These are phyloP conservation scores for Microcebus ravelobensis DNA, from an alignment of 2,113 vertebrate genomes.

Conservation along the genomic window DNA sequence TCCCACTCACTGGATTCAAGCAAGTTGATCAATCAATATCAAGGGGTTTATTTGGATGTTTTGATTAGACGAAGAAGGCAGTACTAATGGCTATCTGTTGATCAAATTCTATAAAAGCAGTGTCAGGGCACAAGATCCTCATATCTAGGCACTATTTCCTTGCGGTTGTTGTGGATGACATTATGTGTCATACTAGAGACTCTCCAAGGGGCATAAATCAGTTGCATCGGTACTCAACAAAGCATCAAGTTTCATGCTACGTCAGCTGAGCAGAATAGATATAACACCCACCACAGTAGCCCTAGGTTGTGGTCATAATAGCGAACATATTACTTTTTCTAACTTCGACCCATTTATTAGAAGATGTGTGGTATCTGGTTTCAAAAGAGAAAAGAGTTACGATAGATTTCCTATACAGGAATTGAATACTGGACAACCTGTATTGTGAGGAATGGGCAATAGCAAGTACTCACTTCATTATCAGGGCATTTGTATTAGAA, in stretches of 20 bases:
- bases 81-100: neutral
- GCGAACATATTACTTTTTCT: neutral
- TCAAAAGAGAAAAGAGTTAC: neutral
- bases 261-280: neutral
- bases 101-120: neutral
- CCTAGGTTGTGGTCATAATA: neutral
- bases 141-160: neutral
- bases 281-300: neutral
- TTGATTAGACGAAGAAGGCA: neutral
- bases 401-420: neutral
- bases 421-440: neutral
- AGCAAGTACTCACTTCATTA: neutral
- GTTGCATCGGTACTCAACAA: neutral
- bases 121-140: neutral
- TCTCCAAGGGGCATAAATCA: neutral
- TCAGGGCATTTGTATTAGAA: neutral
- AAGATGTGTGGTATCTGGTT: neutral
- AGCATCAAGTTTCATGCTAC: neutral
- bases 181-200: neutral
- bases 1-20: neutral
- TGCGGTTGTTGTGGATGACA: neutral
- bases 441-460: neutral
- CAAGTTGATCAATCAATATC: neutral
- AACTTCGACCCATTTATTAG: neutral
- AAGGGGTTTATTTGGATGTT: neutral